phyloP scores from a whole-genome alignment of 2,797 vertebrate genomes.

The Premnoplex brunnescens region DNA sequence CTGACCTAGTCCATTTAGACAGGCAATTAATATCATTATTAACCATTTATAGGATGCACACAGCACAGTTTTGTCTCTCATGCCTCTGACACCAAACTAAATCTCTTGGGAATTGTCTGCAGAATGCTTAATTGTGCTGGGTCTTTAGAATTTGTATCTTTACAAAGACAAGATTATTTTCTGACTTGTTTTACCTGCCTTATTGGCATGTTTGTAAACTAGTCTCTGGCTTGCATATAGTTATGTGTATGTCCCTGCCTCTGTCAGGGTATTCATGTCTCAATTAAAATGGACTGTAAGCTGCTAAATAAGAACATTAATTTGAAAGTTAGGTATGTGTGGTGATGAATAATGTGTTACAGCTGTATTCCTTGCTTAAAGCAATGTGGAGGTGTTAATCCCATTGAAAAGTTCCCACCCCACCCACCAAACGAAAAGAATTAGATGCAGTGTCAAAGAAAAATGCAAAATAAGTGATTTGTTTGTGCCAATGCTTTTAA shows the following conservation, averaged over 20 bases:
- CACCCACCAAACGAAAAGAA: constrained; percentile 13
- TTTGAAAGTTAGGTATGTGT: constrained; percentile 33
- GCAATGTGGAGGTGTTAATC: constrained; percentile 63
- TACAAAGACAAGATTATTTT: too few relatives aligned
- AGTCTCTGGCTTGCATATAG: neutral
- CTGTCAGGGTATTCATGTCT: neutral
- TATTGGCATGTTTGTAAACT: neutral
- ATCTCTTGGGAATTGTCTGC: too few relatives aligned
- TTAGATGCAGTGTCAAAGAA: constrained; percentile 58
- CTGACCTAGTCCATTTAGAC: too few relatives aligned
- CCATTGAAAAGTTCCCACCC: constrained; percentile 45
- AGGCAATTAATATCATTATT: too few relatives aligned
- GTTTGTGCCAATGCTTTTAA: constrained; percentile 64
- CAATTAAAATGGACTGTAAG: neutral
- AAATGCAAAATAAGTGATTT: constrained; percentile 61
- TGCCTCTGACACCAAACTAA: too few relatives aligned
- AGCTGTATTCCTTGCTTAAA: constrained; percentile 61
- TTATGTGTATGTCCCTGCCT: neutral
- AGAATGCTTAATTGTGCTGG: too few relatives aligned
- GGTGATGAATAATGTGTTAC: constrained; percentile 57
- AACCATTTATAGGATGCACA: too few relatives aligned
- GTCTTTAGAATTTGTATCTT: too few relatives aligned
- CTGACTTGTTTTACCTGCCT: too few relatives aligned
- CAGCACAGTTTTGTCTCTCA: too few relatives aligned
- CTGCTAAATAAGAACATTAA: neutral